phyloP scores from a whole-genome alignment of 2,797 vertebrate genomes.

The Clarias pachynema region DNA sequence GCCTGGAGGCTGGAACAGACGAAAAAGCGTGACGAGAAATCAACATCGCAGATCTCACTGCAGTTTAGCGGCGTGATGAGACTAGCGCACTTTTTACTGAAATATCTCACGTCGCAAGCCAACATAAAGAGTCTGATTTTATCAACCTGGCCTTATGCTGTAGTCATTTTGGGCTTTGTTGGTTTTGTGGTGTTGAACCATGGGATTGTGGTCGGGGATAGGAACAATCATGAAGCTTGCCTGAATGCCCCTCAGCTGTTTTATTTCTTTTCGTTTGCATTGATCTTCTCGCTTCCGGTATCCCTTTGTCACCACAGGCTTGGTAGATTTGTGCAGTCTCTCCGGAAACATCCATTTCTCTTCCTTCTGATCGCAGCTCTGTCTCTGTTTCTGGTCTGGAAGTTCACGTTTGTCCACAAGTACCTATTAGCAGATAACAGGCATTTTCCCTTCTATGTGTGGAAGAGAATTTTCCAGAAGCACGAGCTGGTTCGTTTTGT shows the following conservation, averaged over 20 bases:
- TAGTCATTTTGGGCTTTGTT: conserved; percentile 75
- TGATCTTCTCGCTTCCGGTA: conserved; percentile 84
- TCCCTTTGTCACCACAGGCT: conserved; percentile 78
- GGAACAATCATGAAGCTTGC: conserved; percentile 87
- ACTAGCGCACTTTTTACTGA: conserved; percentile 73
- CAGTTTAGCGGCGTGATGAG: conserved; percentile 72
- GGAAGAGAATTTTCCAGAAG: conserved; percentile 87
- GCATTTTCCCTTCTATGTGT: conserved; percentile 94
- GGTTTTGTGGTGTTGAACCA: conserved; percentile 83
- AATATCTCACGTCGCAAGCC: conserved; percentile 70
- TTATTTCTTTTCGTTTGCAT: conserved; percentile 89
- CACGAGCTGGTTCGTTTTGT: conserved; percentile 82
- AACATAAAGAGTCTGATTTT: conserved; percentile 72
- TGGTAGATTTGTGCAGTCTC: conserved; percentile 77
- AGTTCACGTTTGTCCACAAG: conserved; percentile 89
- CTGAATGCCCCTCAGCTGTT: conserved; percentile 92
- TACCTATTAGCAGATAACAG: conserved; percentile 95
- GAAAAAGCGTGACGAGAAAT: conserved; percentile 88
- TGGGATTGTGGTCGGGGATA: conserved; percentile 92
- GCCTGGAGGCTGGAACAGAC: conserved; percentile 81
- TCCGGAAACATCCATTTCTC: conserved; percentile 75
- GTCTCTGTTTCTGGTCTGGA: conserved; percentile 85
- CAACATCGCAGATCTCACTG: conserved; percentile 68
- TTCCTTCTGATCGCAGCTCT: conserved; percentile 69
- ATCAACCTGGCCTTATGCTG: conserved; percentile 85